Conservation (phyloP, 1,140 invertebrate genomes). For the Triops longicaudatus region DNA sequence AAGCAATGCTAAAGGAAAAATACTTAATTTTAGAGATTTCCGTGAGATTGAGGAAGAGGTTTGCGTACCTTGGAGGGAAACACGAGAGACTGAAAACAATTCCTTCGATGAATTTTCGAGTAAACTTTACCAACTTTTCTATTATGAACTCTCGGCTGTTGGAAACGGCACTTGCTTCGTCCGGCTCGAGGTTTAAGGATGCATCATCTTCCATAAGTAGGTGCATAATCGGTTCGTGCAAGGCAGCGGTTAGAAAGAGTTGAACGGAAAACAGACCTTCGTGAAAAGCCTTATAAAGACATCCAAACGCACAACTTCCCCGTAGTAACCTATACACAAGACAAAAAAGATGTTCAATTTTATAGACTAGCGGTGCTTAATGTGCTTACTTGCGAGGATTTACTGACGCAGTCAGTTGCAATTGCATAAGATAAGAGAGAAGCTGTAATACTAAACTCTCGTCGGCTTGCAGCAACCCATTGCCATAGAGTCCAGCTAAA, state of each 20-base stretch:
- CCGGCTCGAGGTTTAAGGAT: slow-evolving; percentile 84
- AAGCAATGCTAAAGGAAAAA: slow-evolving; percentile 43
- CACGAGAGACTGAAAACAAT: slow-evolving; percentile 80
- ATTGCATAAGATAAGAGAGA: slow-evolving; percentile 68
- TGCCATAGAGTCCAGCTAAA: slow-evolving; percentile 73
- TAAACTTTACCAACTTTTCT: slow-evolving; percentile 69
- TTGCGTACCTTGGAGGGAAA: slow-evolving; percentile 69
- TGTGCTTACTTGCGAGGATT: slow-evolving; percentile 64
- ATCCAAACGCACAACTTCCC: slow-evolving; percentile 77
- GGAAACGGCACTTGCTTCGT: slow-evolving; percentile 48
- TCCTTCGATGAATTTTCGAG: slow-evolving; percentile 71
- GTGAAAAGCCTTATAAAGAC: slow-evolving; percentile 79
- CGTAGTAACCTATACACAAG: slow-evolving; percentile 53
- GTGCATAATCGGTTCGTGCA: slow-evolving; percentile 83
- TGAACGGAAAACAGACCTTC: slow-evolving; percentile 85
- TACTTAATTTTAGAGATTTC: neutral
- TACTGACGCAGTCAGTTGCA: slow-evolving; percentile 68
- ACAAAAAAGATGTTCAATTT: slow-evolving; percentile 13
- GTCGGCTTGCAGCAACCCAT: slow-evolving; percentile 70
- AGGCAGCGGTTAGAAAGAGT: slow-evolving; percentile 82
- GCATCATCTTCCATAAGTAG: slow-evolving; percentile 88
- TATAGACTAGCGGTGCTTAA: slow-evolving; percentile 21
- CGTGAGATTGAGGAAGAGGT: neutral
- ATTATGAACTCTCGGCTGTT: slow-evolving; percentile 68
- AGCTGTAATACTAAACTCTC: slow-evolving; percentile 66